phyloP scores from a whole-genome alignment of 2,113 vertebrate species.

The Plectropomus leopardus region DNA sequence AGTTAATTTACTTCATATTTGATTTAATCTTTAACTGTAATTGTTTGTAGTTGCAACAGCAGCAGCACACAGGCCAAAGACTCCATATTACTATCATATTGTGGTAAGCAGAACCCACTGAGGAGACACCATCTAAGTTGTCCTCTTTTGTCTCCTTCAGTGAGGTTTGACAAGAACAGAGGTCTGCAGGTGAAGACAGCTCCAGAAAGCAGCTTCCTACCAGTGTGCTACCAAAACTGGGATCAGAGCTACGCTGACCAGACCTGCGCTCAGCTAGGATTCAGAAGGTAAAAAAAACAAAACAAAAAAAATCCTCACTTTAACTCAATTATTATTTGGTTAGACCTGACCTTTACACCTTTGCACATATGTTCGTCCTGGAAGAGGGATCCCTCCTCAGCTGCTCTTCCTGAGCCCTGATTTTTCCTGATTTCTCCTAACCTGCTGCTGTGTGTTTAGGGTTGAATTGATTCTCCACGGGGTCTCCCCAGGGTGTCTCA shows the following conservation, averaged over 20 bases:
- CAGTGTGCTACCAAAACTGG: conserved; percentile 78
- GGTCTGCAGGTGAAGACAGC: conserved; percentile 71
- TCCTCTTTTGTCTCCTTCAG: conserved; percentile 54
- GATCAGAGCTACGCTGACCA: conserved; percentile 47
- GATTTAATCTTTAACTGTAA: not conserved
- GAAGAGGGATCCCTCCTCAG: too few relatives aligned
- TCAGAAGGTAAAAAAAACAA: conserved; percentile 77
- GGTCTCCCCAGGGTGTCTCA: conserved; percentile 13
- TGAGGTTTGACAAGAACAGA: conserved; percentile 64
- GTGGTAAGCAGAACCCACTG: not conserved
- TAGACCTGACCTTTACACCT: not conserved
- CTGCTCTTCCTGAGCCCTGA: too few relatives aligned
- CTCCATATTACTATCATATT: not conserved
- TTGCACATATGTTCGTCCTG: too few relatives aligned
- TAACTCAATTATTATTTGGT: not conserved
- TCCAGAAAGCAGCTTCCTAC: conserved; percentile 73
- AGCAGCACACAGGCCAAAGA: not conserved
- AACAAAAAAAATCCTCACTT: not conserved
- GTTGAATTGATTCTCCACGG: conserved; percentile 42
- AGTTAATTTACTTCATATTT: not conserved
- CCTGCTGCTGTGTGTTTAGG: conserved; percentile 32
- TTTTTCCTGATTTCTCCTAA: conserved; percentile 46
- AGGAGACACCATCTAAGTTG: not conserved
- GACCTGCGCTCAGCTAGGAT: conserved; percentile 78
- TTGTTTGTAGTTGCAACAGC: conserved; percentile 6